Percentiles rank a stretch among this genome's conserved stretches.
phyloP scores from a whole-genome alignment of 2,113 vertebrate genomes.

The Cyphomyrus plagiostoma region DNA sequence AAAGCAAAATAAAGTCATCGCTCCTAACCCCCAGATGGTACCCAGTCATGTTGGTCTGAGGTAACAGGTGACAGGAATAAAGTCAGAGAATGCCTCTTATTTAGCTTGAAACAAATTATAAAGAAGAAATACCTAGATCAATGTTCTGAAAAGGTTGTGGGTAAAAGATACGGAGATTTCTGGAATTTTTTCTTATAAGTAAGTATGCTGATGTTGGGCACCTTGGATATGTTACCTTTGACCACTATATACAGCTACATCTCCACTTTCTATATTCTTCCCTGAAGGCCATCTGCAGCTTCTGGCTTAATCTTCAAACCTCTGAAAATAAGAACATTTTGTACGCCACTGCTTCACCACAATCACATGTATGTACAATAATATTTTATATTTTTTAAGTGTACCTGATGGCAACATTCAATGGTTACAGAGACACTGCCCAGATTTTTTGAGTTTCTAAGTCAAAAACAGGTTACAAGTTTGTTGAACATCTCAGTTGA shows the following conservation, averaged over 20 bases:
- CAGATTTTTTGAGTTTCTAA: background rate
- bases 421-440: background rate
- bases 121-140: background rate
- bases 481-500: background rate
- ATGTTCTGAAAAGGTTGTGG: background rate
- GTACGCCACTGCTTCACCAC: background rate
- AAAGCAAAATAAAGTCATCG: background rate
- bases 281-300: background rate
- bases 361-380: background rate
- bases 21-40: background rate
- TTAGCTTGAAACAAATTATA: background rate
- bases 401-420: background rate
- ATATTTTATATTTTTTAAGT: background rate
- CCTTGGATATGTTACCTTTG: background rate
- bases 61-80: background rate
- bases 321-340: background rate
- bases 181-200: background rate
- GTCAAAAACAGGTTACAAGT: background rate
- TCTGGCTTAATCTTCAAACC: background rate
- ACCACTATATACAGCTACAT: background rate
- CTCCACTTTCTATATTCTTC: background rate
- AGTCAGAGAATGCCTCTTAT: background rate
- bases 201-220: background rate
- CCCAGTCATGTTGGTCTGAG: background rate
- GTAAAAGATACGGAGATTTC: background rate